Conservation (phyloP, 2,113 vertebrate genomes). For the Lepisosteus osseus region DNA sequence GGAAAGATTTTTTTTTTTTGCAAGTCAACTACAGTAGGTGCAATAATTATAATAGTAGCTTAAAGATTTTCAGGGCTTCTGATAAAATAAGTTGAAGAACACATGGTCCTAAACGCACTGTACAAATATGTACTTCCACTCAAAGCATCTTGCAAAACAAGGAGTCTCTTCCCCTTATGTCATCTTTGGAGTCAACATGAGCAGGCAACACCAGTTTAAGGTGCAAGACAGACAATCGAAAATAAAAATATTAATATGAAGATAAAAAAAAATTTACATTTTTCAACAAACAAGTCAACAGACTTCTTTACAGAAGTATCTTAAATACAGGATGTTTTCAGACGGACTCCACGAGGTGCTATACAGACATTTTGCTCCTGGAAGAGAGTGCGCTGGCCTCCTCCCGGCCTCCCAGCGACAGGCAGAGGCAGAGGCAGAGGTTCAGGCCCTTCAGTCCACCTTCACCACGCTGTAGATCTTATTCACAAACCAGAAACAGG, state of each 20-base stretch:
- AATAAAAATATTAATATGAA: constrained; percentile 38
- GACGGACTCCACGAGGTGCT: constrained; percentile 24
- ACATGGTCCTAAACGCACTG: background rate
- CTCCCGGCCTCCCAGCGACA: background rate
- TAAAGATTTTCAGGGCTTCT: background rate
- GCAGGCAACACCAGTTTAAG: constrained; percentile 4
- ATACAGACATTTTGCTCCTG: constrained; percentile 10
- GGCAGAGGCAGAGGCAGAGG: constrained; percentile 27
- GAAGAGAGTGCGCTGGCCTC: constrained; percentile 17
- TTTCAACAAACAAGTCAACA: constrained; percentile 44
- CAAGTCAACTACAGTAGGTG: background rate
- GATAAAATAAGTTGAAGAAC: background rate
- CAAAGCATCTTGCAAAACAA: constrained; percentile 30
- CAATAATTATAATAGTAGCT: too few species aligned
- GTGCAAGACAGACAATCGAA: constrained; percentile 35
- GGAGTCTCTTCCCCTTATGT: constrained; percentile 29
- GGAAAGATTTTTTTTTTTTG: too few species aligned
- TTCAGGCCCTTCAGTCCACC: constrained; percentile 77
- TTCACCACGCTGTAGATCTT: constrained; percentile 99
- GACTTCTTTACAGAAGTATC: constrained; percentile 39
- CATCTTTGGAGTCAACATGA: constrained; percentile 42
- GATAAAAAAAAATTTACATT: constrained; percentile 27
- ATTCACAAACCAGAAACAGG: constrained; percentile 98
- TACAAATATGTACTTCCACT: constrained; percentile 21
- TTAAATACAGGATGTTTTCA: constrained; percentile 39